Base-by-base conservation (phyloP, 2,113 vertebrate species). In the Indicator maculatus region DNA sequence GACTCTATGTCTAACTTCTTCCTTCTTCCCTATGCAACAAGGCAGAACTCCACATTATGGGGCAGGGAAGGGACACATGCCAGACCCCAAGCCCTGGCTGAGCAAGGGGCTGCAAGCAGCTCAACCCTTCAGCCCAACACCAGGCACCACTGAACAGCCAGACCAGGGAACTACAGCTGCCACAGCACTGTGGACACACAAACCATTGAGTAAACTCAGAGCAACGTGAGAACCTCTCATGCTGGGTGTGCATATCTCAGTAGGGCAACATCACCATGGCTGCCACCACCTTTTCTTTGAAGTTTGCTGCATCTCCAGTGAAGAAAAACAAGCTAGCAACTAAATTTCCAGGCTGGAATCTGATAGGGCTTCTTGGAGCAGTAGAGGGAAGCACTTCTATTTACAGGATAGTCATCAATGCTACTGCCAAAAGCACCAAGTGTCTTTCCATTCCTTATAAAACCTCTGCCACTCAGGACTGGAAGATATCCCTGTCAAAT, bases 11-110 rank as follows among this genome's bases (percentile, higher is more conserved):
- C 55, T 20, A 5, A 31, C 10, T 4, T 36, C 13, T 38, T 74
- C 5, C 71, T 56, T 31, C 27, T 60, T 2, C 15, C 19, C 15
- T 3, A 0, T 2, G 16, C 64, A 69, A n/a, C 5, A 1, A 55
- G 78, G 47, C 64, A 77, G 5, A 87, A 30, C n/a, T 76, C 26
- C 30, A 17, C 0, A 0, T 4, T 7, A 3, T 2, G 9, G n/a
- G 27, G 11, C 23, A 87, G 31, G 58, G 30, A 67, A 28, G 16
- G 73, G 30, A 65, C 3, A 1, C 7, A 3, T 3, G 65, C 28
- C 30, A 79, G 52, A 69, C 11, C 52, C 26, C 56, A 47, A 59
- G 28, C 4, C 45, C 47, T 12, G 31, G 39, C 26, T 50, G 18
- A 65, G n/a, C 5, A 41, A 65, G 33, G 50, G n/a, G 18, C 52